Conservation (phyloP, 2,797 vertebrate genomes). For the Onychomys leucogaster region DNA sequence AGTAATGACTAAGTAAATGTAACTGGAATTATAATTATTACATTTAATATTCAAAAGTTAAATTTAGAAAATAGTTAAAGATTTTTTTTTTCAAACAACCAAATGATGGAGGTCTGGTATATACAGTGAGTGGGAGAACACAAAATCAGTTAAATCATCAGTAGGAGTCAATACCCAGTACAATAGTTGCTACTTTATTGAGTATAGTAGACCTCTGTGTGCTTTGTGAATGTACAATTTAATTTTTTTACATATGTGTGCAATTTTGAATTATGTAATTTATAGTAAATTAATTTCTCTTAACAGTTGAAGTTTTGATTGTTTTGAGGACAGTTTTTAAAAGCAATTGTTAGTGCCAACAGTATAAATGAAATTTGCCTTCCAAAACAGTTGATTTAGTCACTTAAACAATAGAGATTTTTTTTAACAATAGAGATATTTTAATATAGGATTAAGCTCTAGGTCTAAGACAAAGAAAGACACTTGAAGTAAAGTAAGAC, state of each 20-base stretch:
- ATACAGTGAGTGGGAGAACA: background rate
- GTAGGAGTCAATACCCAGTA: background rate
- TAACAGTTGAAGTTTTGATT: background rate
- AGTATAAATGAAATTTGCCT: conserved; percentile 72
- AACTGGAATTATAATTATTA: background rate
- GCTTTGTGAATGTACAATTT: conserved; percentile 23
- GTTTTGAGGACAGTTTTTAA: conserved; percentile 55
- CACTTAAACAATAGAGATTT: conserved; percentile 80
- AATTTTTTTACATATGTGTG: background rate
- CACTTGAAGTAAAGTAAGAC: background rate
- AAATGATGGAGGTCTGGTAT: background rate
- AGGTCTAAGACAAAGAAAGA: background rate
- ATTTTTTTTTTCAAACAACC: background rate
- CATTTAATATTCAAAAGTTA: conserved; percentile 29
- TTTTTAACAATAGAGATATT: background rate
- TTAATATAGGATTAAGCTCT: background rate
- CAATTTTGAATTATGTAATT: conserved; percentile 62
- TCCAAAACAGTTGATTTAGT: conserved; percentile 76
- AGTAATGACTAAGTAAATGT: conserved; percentile 55
- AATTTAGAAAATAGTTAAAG: conserved; percentile 12
- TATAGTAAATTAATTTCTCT: conserved; percentile 28
- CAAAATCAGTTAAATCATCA: background rate
- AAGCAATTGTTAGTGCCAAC: conserved; percentile 7
- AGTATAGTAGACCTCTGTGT: background rate
- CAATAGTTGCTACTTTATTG: background rate